These are phyloP conservation scores for Zoanthus gigantus DNA, from an alignment of 92 coral and sea anemone species.

Conservation along the genomic window DNA sequence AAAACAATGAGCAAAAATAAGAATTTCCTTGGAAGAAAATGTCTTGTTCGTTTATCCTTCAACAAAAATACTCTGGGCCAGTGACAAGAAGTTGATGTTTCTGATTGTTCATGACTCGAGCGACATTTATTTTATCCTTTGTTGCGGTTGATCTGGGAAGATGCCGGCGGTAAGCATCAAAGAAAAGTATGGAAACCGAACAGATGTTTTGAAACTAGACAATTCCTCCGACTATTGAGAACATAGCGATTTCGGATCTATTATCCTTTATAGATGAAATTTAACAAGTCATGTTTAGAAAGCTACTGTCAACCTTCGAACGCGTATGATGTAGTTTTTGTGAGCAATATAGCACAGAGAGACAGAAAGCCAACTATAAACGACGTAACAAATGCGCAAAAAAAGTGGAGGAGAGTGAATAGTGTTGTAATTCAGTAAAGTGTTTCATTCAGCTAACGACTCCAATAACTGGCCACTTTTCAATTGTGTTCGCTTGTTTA, in stretches of 20 bases:
- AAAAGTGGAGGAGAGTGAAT: too few relatives aligned
- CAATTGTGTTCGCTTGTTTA: too few relatives aligned
- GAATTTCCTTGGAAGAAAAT: background rate
- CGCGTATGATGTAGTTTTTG: too few relatives aligned
- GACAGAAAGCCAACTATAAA: too few relatives aligned
- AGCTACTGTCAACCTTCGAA: background rate
- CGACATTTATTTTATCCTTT: background rate
- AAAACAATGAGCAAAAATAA: background rate
- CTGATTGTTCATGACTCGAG: background rate
- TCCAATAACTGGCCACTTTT: too few relatives aligned
- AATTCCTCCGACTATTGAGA: background rate
- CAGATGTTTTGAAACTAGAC: background rate
- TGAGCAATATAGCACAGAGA: too few relatives aligned
- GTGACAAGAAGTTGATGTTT: background rate
- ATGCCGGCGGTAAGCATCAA: conserved; percentile 3
- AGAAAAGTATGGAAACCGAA: background rate
- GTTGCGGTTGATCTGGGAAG: background rate
- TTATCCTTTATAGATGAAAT: background rate
- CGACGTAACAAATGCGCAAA: too few relatives aligned
- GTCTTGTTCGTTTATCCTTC: background rate
- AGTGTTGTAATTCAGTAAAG: too few relatives aligned
- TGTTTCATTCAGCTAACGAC: too few relatives aligned
- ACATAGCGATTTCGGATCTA: conserved; percentile 1
- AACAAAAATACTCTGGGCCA: background rate
- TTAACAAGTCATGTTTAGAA: background rate